Evolutionary conservation across 2,888 invertebrate genomes (phyloP), one percentile per base, ranked within the genome.

Genomic region (Heliconius erato): DNA sequence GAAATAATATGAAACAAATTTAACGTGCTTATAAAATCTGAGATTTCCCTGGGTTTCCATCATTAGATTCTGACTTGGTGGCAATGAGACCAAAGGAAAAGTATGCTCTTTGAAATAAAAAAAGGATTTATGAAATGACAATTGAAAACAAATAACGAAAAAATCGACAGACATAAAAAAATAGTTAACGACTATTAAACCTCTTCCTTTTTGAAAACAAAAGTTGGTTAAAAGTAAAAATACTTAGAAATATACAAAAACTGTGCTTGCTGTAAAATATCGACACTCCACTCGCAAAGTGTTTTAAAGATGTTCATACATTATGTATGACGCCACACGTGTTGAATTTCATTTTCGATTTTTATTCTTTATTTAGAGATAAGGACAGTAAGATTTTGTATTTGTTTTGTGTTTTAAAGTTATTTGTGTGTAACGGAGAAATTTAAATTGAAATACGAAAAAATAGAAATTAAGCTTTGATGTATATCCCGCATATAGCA

Each of bases 271-370:
- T 49, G 26, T 9, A 49, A 71, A 71, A 26, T 72, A 72, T 72
- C 72, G 72, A 72, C 26, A 72, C 26, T 44, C 44, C 26, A 72
- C 44, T 72, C 14, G 44, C 26, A 26, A 72, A 72, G 72, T 72
- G 44, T 72, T 72, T 71, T 72, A 72, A 76, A 76, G 59, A n/a
- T 63, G 35, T 68, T 78, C 78, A 78, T 78, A 78, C 67, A 78
- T 78, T 26, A 78, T 78, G 78, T 68, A 78, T 49, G 44, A 67
- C 67, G 44, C 78, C 78, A 78, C 44, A 78, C 49, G 68, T 68
- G 67, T 68, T 78, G 78, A 78, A 65, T 78, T 78, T 78, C 67
- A 67, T 78, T 78, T 78, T 67, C 28, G 67, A 40, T 68, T 49
- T 28, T 68, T n/a, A 49, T 49, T 40, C 40, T 44, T 26, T 77